These are phyloP conservation scores for Perognathus longimembris DNA, from an alignment of 2,113 vertebrate species.

Conservation along the genomic window DNA sequence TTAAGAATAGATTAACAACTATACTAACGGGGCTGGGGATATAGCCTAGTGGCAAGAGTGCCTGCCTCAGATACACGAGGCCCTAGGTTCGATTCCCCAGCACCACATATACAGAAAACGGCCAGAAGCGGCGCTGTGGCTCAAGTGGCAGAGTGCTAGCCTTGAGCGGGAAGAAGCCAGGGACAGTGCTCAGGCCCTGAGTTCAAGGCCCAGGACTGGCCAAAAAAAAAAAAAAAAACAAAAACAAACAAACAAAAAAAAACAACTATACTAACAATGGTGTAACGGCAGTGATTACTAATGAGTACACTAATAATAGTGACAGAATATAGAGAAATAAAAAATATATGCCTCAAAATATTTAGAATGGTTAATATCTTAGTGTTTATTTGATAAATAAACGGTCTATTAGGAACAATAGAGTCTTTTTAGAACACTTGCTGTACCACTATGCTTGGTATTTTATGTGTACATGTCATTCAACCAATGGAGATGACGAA, in stretches of 20 bases:
- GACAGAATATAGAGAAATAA: conserved; percentile 30
- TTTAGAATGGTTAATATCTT: not conserved
- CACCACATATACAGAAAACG: too few species aligned
- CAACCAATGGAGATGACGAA: not conserved
- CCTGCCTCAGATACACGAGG: too few species aligned
- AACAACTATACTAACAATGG: not conserved
- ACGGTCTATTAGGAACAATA: conserved; percentile 3
- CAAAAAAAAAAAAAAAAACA: too few species aligned
- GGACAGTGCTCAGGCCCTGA: too few species aligned
- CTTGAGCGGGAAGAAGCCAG: too few species aligned
- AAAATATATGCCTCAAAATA: not conserved
- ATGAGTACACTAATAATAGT: not conserved
- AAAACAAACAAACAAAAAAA: too few species aligned
- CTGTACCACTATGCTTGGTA: not conserved
- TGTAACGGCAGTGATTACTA: not conserved
- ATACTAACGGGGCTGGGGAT: too few species aligned
- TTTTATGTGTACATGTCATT: not conserved
- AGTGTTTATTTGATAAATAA: not conserved
- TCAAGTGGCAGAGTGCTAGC: too few species aligned
- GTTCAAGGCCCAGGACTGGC: too few species aligned
- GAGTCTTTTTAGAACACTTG: not conserved
- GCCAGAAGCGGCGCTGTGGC: too few species aligned
- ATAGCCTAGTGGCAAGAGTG: too few species aligned
- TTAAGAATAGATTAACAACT: not conserved
- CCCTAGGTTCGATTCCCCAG: too few species aligned